A percentile compares a stretch with the other conserved stretches of the same genome.
These are phyloP conservation scores for Calyptomena viridis DNA, from an alignment of 2,113 vertebrate genomes.

Conservation along the genomic window DNA sequence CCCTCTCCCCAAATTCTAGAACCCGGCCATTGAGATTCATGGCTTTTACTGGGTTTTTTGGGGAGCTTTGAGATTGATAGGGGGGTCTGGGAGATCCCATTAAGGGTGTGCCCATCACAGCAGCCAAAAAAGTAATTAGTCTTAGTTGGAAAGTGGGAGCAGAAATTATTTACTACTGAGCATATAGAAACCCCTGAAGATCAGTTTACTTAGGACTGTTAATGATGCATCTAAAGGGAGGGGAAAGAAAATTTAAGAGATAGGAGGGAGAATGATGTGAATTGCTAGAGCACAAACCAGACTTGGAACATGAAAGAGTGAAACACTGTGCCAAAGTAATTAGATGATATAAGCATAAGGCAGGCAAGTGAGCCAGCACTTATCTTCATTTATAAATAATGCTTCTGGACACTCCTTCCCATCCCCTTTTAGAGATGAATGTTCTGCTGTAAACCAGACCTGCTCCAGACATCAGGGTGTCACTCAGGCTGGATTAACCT, in stretches of 20 bases:
- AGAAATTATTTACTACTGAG: background rate
- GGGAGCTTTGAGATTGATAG: background rate
- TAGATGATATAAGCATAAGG: slow-evolving; percentile 57
- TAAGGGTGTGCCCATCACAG: background rate
- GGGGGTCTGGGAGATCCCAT: background rate
- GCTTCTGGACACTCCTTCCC: slow-evolving; percentile 32
- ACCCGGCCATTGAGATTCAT: background rate
- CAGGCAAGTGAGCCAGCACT: slow-evolving; percentile 18
- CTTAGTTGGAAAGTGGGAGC: background rate
- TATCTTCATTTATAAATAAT: slow-evolving; percentile 60
- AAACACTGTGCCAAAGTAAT: slow-evolving; percentile 39
- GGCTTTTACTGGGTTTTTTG: background rate
- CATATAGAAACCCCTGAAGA: background rate
- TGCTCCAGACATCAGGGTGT: background rate
- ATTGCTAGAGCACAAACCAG: slow-evolving; percentile 17
- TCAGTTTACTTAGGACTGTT: background rate
- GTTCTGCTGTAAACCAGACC: slow-evolving; percentile 21
- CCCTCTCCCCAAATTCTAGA: background rate
- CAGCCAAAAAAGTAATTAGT: background rate
- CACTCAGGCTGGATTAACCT: slow-evolving; percentile 46
- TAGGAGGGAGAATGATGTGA: slow-evolving; percentile 28
- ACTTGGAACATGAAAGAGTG: slow-evolving; percentile 24
- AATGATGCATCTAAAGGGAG: slow-evolving; percentile 12
- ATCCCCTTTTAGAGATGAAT: background rate
- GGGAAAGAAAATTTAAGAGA: background rate